These are phyloP conservation scores for Phyllotis vaccarum DNA, from an alignment of 2,797 vertebrate species.

Conservation along the genomic window DNA sequence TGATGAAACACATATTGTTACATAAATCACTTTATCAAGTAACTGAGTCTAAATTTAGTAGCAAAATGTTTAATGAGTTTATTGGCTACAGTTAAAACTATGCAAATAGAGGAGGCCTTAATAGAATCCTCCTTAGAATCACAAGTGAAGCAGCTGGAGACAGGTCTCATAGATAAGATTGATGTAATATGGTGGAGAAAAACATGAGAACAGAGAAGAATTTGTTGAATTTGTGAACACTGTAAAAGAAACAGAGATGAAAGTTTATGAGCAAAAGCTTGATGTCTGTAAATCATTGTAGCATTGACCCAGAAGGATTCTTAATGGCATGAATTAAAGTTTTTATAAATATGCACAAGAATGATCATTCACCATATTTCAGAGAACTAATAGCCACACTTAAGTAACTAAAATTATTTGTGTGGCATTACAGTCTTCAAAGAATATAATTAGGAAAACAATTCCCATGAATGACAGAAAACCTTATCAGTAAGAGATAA, in stretches of 20 bases:
- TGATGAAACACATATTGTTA: background rate
- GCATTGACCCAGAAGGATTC: background rate
- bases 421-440: background rate
- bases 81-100: background rate
- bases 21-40: background rate
- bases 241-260: background rate
- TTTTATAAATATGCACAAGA: background rate
- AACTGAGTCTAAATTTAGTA: background rate
- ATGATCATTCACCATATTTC: too few species aligned
- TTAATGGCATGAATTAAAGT: background rate
- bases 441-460: background rate
- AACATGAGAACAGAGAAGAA: background rate
- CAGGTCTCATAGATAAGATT: background rate
- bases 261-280: background rate
- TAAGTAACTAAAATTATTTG: background rate
- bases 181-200: background rate
- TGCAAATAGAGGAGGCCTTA: background rate
- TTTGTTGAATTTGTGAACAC: background rate
- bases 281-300: background rate
- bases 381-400: background rate
- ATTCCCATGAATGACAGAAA: background rate
- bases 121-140: background rate
- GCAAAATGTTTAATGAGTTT: background rate
- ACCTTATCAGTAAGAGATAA: background rate
- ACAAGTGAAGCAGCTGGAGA: background rate